These are phyloP conservation scores for Syncerus caffer DNA, from an alignment of 2,797 vertebrate genomes.

Conservation along the genomic window DNA sequence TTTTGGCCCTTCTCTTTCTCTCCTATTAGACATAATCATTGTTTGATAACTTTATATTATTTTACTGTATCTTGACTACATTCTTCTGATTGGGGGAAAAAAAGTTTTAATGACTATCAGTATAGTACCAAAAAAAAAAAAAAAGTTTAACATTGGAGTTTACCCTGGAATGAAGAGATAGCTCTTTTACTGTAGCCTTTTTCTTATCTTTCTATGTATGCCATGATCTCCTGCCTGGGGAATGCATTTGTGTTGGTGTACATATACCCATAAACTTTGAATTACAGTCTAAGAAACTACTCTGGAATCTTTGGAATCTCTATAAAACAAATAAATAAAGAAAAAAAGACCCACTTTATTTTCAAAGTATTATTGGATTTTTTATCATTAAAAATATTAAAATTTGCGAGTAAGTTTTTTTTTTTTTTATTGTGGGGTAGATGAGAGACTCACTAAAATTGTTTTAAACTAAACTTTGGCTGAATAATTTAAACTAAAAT, in stretches of 20 bases:
- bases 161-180: not conserved
- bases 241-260: fast-evolving
- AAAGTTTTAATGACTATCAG: not conserved
- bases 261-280: not conserved
- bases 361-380: not conserved
- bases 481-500: not conserved
- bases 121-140: not conserved
- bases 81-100: not conserved
- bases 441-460: not conserved
- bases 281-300: not conserved
- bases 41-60: not conserved
- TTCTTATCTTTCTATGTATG: not conserved
- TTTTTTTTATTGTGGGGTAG: not conserved
- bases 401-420: not conserved
- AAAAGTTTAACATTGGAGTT: not conserved
- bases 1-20: not conserved
- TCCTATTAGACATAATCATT: not conserved
- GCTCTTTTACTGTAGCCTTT: not conserved
- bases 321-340: not conserved
- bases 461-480: not conserved
- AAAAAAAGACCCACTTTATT: not conserved
- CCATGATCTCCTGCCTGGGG: not conserved
- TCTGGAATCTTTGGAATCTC: not conserved
- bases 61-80: not conserved
- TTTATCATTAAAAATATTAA: not conserved